Conservation (phyloP, 2,113 vertebrate genomes). For the Ivindomyrus marchei region DNA sequence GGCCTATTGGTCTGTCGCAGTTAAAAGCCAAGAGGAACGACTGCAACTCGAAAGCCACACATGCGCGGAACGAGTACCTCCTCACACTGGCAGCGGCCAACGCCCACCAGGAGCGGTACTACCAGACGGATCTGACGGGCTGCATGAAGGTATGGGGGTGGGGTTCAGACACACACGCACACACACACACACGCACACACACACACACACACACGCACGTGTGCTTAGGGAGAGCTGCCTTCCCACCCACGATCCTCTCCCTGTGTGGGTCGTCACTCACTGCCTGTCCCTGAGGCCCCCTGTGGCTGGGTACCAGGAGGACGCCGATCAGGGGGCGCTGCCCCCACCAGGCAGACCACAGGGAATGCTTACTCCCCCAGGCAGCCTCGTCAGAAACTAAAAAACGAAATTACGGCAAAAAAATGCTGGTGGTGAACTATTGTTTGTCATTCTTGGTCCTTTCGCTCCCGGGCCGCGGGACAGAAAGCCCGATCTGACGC, state of each 20-base stretch:
- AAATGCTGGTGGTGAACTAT: constrained; percentile 31
- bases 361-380: neutral
- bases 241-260: neutral
- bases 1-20: constrained; percentile 48
- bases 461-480: constrained; percentile 20
- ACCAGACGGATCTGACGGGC: constrained; percentile 85
- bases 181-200: no score
- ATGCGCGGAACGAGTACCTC: constrained; percentile 93
- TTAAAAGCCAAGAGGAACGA: constrained; percentile 94
- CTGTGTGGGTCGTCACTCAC: neutral
- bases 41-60: constrained; percentile 93
- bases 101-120: constrained; percentile 94
- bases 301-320: neutral
- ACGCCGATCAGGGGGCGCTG: neutral
- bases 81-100: constrained; percentile 93
- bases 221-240: neutral
- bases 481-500: constrained; percentile 26
- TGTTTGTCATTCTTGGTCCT: constrained; percentile 23
- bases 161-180: neutral
- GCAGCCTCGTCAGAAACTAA: neutral
- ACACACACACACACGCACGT: neutral
- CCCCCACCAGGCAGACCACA: neutral
- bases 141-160: constrained; percentile 76
- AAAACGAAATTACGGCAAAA: neutral
- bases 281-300: neutral